phyloP scores from a whole-genome alignment of 35 echinoderm and acorn worm species.

The Ptychodera flava region DNA sequence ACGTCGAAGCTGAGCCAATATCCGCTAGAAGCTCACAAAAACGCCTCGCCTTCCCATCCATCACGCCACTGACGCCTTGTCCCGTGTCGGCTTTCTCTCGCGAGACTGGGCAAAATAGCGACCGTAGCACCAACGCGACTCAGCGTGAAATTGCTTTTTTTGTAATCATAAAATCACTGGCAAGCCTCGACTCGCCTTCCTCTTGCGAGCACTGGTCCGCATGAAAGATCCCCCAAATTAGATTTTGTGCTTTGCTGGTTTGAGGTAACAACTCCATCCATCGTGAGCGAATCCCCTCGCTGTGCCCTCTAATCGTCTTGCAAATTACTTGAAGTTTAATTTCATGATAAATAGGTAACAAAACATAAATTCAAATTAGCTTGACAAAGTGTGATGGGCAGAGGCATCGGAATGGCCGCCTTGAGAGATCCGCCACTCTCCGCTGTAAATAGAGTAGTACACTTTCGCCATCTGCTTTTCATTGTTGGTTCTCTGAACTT shows the following conservation, averaged over 20 bases:
- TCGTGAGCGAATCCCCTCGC: not conserved
- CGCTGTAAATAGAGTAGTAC: not conserved
- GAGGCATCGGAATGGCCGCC: not conserved
- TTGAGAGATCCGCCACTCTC: not conserved
- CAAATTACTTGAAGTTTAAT: constrained; percentile 2
- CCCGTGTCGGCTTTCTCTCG: not conserved
- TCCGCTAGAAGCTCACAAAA: not conserved
- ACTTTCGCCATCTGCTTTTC: not conserved
- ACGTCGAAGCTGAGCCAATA: not conserved
- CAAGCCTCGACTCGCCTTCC: not conserved
- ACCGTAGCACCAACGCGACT: not conserved
- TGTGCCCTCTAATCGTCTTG: not conserved
- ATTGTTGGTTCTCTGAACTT: too few relatives aligned
- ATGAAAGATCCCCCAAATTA: not conserved
- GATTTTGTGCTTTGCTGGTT: not conserved
- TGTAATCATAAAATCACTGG: not conserved
- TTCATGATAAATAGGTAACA: not conserved
- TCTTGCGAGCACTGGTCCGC: not conserved
- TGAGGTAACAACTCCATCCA: not conserved
- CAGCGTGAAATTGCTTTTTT: constrained; percentile 1
- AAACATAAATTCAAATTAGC: not conserved
- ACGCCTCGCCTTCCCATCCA: not conserved
- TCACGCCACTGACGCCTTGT: not conserved
- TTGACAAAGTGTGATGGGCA: not conserved
- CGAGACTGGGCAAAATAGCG: not conserved